Percentiles rank a stretch among this genome's conserved stretches.
Conservation (phyloP, 2,113 vertebrate species). For the Ovis canadensis region DNA sequence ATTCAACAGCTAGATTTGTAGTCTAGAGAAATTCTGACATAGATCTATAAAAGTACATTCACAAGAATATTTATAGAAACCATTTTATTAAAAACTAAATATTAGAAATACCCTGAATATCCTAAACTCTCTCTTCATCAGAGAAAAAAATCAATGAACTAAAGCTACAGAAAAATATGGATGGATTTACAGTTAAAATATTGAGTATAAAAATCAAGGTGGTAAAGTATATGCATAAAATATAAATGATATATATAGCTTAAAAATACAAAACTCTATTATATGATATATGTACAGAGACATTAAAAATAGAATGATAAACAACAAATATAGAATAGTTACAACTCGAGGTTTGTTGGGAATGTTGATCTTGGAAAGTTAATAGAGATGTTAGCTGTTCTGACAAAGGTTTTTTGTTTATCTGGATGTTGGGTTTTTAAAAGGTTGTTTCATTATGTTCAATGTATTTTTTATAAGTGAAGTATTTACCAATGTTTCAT, state of each 20-base stretch:
- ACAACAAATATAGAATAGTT: neutral
- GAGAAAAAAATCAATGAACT: neutral
- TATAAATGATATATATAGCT: neutral
- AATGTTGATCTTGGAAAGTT: neutral
- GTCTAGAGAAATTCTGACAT: neutral
- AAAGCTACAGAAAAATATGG: neutral
- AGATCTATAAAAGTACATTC: neutral
- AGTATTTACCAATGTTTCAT: neutral
- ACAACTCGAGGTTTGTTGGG: neutral
- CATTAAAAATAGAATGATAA: neutral
- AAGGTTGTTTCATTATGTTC: neutral
- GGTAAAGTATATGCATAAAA: neutral
- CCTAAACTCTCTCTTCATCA: neutral
- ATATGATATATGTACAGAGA: neutral
- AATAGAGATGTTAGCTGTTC: neutral
- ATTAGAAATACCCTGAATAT: neutral
- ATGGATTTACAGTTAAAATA: neutral
- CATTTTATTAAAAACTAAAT: neutral
- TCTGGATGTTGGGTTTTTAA: neutral
- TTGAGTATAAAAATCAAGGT: neutral
- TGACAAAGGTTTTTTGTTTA: neutral
- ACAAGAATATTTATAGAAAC: neutral
- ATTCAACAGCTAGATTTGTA: neutral
- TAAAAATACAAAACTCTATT: neutral
- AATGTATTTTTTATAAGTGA: neutral